These are phyloP conservation scores for Ramphastos sulfuratus DNA, from an alignment of 2,113 vertebrate genomes.

Conservation along the genomic window DNA sequence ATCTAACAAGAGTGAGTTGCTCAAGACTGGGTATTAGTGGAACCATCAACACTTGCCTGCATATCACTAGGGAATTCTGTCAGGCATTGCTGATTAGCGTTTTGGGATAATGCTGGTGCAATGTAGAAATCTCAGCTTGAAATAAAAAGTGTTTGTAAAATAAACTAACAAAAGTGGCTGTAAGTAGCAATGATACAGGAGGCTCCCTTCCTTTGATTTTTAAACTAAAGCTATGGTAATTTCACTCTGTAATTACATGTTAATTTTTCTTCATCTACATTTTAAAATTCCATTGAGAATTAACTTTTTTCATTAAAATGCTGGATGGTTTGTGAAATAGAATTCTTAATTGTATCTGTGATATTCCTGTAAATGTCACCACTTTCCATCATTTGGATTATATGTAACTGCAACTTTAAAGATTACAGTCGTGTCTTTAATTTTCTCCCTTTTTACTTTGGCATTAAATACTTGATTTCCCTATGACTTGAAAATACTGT, in stretches of 20 bases:
- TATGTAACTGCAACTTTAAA: constrained; percentile 30
- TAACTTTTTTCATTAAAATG: constrained; percentile 68
- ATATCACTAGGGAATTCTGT: neutral
- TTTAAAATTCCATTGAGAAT: constrained; percentile 65
- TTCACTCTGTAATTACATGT: constrained; percentile 62
- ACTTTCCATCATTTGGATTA: constrained; percentile 22
- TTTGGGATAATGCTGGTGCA: constrained; percentile 27
- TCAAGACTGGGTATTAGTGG: constrained; percentile 13
- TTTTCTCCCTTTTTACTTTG: constrained; percentile 35
- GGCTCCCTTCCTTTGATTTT: constrained; percentile 29
- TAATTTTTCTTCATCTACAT: constrained; percentile 69
- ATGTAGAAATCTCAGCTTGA: constrained; percentile 5
- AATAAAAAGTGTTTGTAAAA: constrained; percentile 42
- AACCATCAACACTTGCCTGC: constrained; percentile 17
- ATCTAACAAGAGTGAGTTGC: constrained; percentile 58
- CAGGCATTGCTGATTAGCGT: constrained; percentile 27
- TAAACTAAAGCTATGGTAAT: constrained; percentile 56
- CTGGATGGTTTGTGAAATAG: constrained; percentile 58
- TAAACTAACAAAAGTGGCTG: constrained; percentile 39
- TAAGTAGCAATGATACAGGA: constrained; percentile 33
- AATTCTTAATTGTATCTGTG: constrained; percentile 56
- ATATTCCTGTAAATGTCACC: constrained; percentile 58
- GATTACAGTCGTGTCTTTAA: constrained; percentile 46
- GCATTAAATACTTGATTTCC: constrained; percentile 40
- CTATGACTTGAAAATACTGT: constrained; percentile 5